Evolutionary conservation across 2,888 invertebrate genomes (phyloP).

Genomic region (Nemotelus nigrinus): DNA sequence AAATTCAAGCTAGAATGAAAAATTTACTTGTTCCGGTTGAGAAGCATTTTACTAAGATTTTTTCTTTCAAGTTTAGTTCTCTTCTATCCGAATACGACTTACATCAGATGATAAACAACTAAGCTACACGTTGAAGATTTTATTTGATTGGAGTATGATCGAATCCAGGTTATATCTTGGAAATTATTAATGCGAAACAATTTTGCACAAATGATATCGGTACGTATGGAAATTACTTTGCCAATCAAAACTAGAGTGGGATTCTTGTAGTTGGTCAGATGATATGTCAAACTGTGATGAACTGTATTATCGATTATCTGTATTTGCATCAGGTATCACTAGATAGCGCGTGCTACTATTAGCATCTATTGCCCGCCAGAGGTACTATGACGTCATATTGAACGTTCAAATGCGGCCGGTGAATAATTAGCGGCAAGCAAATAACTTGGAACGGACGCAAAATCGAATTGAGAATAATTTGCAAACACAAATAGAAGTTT

Average conservation of each 20-base stretch:
- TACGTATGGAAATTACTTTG: background rate
- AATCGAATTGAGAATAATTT: too few species aligned
- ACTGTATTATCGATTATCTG: background rate
- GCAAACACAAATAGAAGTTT: too few species aligned
- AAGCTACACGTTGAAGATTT: background rate
- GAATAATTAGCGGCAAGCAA: too few species aligned
- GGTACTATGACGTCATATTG: too few species aligned
- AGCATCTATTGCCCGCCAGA: too few species aligned
- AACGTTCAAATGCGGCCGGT: too few species aligned
- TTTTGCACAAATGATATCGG: background rate
- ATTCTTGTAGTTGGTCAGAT: background rate
- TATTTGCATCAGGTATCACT: too few species aligned
- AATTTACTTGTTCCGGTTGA: conserved; percentile 60
- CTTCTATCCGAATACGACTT: conserved; percentile 19
- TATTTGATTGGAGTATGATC: background rate
- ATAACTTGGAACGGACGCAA: too few species aligned
- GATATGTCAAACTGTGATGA: background rate
- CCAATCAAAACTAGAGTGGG: background rate
- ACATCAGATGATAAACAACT: conserved; percentile 16
- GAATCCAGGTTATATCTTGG: background rate
- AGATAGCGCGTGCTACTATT: too few species aligned
- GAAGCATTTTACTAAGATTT: conserved; percentile 55
- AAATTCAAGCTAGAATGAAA: background rate
- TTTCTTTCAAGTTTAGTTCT: background rate
- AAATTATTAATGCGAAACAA: background rate